phyloP scores from a whole-genome alignment of 2,113 vertebrate species.

The Ciconia stormi region DNA sequence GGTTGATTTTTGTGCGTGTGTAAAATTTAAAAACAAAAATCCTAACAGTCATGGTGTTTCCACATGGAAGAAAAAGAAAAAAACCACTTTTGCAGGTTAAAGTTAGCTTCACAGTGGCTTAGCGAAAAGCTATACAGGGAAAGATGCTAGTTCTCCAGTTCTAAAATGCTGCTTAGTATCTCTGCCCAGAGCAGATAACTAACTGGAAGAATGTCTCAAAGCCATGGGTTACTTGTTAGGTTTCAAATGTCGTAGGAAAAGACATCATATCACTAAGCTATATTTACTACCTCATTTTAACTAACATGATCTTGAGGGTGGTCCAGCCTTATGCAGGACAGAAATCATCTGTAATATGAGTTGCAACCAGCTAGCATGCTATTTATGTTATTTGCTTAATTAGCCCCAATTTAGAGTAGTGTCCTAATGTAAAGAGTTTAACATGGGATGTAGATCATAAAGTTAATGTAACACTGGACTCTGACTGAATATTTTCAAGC shows the following conservation, averaged over 20 bases:
- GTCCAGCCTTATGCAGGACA: neutral
- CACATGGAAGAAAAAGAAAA: rapidly evolving
- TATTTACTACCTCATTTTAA: neutral
- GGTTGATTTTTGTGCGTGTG: neutral
- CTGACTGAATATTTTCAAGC: neutral
- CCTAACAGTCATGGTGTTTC: neutral
- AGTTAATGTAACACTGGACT: neutral
- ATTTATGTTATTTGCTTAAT: neutral
- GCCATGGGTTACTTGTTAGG: neutral
- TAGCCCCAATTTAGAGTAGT: neutral
- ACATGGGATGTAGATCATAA: neutral
- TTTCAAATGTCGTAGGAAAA: neutral
- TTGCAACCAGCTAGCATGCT: neutral
- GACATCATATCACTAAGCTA: neutral
- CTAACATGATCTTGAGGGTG: neutral
- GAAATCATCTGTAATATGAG: neutral
- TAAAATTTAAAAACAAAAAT: neutral
- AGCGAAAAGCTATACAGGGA: neutral
- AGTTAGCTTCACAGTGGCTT: neutral
- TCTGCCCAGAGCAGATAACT: neutral
- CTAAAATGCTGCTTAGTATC: neutral
- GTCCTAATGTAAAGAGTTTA: neutral
- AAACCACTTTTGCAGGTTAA: neutral
- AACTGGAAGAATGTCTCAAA: neutral
- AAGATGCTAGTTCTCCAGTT: neutral